A percentile compares a stretch with the other conserved stretches of the same genome.
phyloP scores from a whole-genome alignment of 2,888 invertebrate genomes.

The Tryphoninae sp. region DNA sequence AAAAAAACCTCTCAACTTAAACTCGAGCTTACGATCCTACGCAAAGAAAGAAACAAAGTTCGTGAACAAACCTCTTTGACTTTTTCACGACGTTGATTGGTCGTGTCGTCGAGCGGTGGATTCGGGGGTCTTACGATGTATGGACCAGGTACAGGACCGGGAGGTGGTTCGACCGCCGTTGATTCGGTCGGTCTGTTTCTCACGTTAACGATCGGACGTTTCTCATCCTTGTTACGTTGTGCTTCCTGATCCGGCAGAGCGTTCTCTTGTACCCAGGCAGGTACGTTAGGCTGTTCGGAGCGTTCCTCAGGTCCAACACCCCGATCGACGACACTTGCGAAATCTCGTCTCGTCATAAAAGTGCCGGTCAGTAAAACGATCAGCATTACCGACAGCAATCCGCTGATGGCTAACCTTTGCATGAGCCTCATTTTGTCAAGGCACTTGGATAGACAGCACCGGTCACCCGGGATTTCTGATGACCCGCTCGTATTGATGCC shows the following conservation, averaged over 20 bases:
- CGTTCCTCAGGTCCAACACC: constrained; percentile 77
- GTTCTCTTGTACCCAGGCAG: constrained; percentile 78
- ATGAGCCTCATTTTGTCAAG: constrained; percentile 77
- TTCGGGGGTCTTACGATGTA: constrained; percentile 74
- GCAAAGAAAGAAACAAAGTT: not conserved
- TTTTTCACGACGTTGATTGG: constrained; percentile 78
- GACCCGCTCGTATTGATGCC: constrained; percentile 73
- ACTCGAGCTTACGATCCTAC: not conserved
- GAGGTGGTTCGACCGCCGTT: constrained; percentile 69
- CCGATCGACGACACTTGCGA: constrained; percentile 75
- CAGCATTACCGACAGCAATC: constrained; percentile 78
- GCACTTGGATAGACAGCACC: constrained; percentile 70
- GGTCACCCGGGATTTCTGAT: constrained; percentile 70
- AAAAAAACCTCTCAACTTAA: not conserved
- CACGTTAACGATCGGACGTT: constrained; percentile 67
- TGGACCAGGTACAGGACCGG: constrained; percentile 64
- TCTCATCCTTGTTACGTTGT: constrained; percentile 58
- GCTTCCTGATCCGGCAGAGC: constrained; percentile 72
- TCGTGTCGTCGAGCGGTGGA: constrained; percentile 78
- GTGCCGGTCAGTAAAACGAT: constrained; percentile 78
- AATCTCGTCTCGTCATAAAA: constrained; percentile 77
- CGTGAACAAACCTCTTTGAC: constrained; percentile 77
- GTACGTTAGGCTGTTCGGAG: constrained; percentile 73
- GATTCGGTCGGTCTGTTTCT: constrained; percentile 67
- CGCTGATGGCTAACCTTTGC: constrained; percentile 79